Percentiles rank a stretch among this genome's conserved stretches.
These are phyloP conservation scores for Clupea harengus DNA, from an alignment of 2,113 vertebrate genomes.

Conservation along the genomic window DNA sequence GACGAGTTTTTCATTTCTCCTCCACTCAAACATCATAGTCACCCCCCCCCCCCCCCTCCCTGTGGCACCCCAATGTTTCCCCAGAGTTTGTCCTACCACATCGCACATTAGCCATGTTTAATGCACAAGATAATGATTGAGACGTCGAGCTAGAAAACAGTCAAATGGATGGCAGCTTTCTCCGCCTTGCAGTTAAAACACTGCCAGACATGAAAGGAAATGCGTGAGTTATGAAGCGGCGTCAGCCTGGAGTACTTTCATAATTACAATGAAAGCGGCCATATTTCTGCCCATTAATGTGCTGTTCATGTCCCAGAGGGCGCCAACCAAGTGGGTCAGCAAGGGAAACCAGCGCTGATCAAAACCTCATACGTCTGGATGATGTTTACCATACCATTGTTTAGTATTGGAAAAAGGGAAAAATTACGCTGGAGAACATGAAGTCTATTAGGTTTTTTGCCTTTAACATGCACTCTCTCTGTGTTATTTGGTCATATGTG, in stretches of 20 bases:
- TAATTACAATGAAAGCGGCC: constrained; percentile 67
- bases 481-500: background rate
- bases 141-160: constrained; percentile 32
- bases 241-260: constrained; percentile 65
- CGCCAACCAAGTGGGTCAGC: constrained; percentile 65
- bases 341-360: constrained; percentile 36
- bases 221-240: constrained; percentile 57
- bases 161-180: constrained; percentile 49
- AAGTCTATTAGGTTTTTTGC: background rate
- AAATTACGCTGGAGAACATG: background rate
- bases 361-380: background rate
- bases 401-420: background rate
- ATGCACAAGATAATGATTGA: constrained; percentile 48
- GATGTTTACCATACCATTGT: background rate
- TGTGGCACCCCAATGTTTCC: background rate
- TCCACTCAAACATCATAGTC: background rate
- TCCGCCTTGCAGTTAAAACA: constrained; percentile 46
- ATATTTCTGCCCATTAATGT: constrained; percentile 64
- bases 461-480: background rate
- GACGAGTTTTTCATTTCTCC: background rate
- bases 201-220: constrained; percentile 52
- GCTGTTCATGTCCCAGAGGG: constrained; percentile 67
- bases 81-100: background rate
- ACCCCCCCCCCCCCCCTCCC: background rate
- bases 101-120: constrained; percentile 35